Evolutionary conservation across 2,888 invertebrate species (phyloP), one percentile per base, ranked within the genome.

Genomic region (Meliscaeva auricollis): DNA sequence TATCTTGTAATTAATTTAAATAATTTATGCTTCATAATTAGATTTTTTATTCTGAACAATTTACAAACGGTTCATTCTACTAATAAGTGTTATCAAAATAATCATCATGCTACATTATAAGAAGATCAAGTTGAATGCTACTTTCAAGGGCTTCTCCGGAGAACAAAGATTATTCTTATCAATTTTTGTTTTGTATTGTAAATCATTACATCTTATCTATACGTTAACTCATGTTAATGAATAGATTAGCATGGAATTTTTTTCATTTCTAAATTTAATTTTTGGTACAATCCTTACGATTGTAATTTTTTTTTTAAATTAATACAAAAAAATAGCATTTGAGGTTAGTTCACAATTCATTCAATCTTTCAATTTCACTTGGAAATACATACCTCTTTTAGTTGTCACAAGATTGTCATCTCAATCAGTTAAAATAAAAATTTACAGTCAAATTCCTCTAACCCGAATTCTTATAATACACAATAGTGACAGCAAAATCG

Each of bases 351-450:
- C 17, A 22, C 1, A 60, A 13, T 60, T 60, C 8, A 9, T 44
- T 41, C 0, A n/a, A 60, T n/a, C n/a, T n/a, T n/a, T n/a, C n/a
- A 15, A 9, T 15, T 11, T 32, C n/a, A n/a, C n/a, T n/a, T n/a
- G n/a, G 22, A 26, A 30, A 44, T n/a, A 44, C 15, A 60, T 11
- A 22, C 8, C 60, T 46, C 9, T 15, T 72, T 32, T 38, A 38
- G n/a, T n/a, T 56, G 6, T 48, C 52, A 44, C 1, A 9, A n/a
- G 0, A 17, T 38, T 35, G 15, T 9, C 15, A 52, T 66, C 52
- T 56, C 22, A 66, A 75, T 75, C 38, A 35, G 20, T 46, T 3
- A 17, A 32, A 41, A 35, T 6, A n/a, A 44, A 54, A 35, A 9
- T 11, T 3, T 20, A 56, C 58, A 58, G 58, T 58, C 6, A n/a